Conservation (phyloP, 2,888 invertebrate species). For the Drosophila longiperda region DNA sequence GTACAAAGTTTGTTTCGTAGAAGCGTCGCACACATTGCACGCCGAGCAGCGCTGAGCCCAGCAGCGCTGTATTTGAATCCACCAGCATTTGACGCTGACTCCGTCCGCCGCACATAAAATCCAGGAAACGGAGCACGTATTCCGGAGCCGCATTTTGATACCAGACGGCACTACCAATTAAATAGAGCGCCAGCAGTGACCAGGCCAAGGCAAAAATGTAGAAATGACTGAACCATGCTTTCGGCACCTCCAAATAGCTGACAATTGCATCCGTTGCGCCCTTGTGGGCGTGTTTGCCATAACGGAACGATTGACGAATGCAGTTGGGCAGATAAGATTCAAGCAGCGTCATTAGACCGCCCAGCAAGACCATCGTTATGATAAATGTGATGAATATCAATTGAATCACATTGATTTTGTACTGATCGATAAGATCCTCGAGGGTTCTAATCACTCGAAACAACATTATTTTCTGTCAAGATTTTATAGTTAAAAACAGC, state of each 20-base stretch:
- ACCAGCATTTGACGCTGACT: conserved; percentile 81
- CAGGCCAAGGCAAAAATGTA: conserved; percentile 89
- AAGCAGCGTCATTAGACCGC: conserved; percentile 88
- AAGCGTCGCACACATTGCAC: conserved; percentile 90
- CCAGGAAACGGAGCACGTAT: conserved; percentile 82
- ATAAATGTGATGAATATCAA: conserved; percentile 81
- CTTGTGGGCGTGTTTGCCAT: conserved; percentile 90
- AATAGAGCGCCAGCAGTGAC: conserved; percentile 83
- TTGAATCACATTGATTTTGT: conserved; percentile 80
- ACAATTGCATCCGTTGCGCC: conserved; percentile 84
- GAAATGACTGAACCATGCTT: conserved; percentile 92
- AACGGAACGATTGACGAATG: conserved; percentile 88
- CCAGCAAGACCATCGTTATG: conserved; percentile 86
- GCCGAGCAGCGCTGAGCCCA: conserved; percentile 88
- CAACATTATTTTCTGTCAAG: conserved; percentile 33
- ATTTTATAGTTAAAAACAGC: conserved; percentile 27
- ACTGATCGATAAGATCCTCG: conserved; percentile 60
- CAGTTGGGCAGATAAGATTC: conserved; percentile 89
- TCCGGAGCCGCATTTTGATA: conserved; percentile 85
- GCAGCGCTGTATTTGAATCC: conserved; percentile 85
- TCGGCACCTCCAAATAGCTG: conserved; percentile 88
- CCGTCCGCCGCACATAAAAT: conserved; percentile 84
- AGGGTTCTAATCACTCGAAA: conserved; percentile 32
- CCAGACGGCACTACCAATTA: conserved; percentile 81
- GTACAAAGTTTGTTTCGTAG: conserved; percentile 92